Percentiles rank a stretch among this genome's conserved stretches.
phyloP scores from a whole-genome alignment of 2,113 vertebrate species.

The Polyodon spathula region DNA sequence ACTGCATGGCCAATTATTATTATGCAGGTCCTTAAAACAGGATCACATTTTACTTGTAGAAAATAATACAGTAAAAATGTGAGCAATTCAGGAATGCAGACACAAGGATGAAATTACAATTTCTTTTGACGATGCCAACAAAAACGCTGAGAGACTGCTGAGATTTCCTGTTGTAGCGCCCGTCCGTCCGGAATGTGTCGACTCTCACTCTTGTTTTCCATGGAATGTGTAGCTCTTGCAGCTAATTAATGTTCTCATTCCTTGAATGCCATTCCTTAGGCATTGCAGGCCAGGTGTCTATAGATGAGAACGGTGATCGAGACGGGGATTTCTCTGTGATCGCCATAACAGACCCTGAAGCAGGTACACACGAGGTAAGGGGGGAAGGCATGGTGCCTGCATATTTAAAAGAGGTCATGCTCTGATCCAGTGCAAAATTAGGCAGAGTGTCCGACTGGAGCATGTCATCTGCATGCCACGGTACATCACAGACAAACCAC shows the following conservation, averaged over 20 bases:
- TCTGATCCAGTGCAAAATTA: neutral
- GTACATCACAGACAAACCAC: no score
- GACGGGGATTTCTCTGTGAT: constrained; percentile 91
- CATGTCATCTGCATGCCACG: no score
- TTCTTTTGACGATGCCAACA: constrained; percentile 62
- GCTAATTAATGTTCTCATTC: constrained; percentile 53
- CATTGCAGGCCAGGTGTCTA: constrained; percentile 89
- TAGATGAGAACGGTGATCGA: constrained; percentile 85
- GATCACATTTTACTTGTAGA: constrained; percentile 30
- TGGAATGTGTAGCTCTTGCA: constrained; percentile 46
- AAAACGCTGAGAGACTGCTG: constrained; percentile 62
- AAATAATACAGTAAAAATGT: constrained; percentile 57
- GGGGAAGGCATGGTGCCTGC: no score
- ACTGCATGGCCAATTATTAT: constrained; percentile 37
- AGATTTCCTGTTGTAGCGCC: constrained; percentile 63
- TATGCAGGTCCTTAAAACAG: constrained; percentile 30
- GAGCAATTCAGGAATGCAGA: constrained; percentile 76
- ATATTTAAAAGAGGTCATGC: neutral
- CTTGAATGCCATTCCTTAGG: constrained; percentile 58
- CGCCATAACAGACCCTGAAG: constrained; percentile 75
- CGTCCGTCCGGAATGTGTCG: constrained; percentile 54
- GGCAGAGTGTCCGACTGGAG: no score
- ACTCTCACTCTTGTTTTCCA: constrained; percentile 54
- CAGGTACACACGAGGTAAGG: constrained; percentile 86
- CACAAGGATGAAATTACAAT: constrained; percentile 65